Base-by-base conservation (phyloP, 2,797 vertebrate genomes). In the Malurus splendens region DNA sequence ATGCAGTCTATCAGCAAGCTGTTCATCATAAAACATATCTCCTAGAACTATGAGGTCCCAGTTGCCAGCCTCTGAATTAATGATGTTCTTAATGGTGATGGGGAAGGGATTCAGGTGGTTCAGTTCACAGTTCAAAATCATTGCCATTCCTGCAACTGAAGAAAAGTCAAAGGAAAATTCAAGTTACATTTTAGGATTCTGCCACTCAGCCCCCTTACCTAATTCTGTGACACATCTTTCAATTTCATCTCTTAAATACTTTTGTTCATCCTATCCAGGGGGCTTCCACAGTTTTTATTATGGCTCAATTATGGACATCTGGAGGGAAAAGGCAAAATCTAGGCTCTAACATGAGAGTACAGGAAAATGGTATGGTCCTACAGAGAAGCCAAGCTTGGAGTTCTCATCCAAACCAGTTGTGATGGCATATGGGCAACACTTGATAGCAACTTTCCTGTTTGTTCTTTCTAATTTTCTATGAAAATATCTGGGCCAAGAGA, bases 21-120 rank as follows among this genome's bases (percentile, higher is more conserved):
- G 85, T 89, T 98, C 98, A 15, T 98, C 98, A 12, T 99, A 99
- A 96, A 99, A 99, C 99, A 99, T 99, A 95, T 99, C 99, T 47
- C 99, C 99, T 42, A 99, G 96, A 56, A 99, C 97, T 93, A 99
- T 98, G 75, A 99, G 93, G 95, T 99, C 98, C 97, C 98, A 99
- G 45, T 79, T 86, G 25, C 89, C 93, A 0, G 95, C 94, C 14
- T 97, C 94, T 32, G 96, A 97, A 67, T 97, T 98, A 61, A 99
- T 98, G 67, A 99, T 89, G 85, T 98, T 98, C 90, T 97, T 84
- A 2, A 97, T 98, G 86, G 97, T 90, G 93, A 98, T 97, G 27
- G 96, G 93, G 12, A 98, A 96, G 7, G 98, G 97, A 45, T 97
- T 94, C 92, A 98, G 32, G 25, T 95, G 89, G 76, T 99, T 99